These are phyloP conservation scores for Acromyrmex echinatior DNA, from an alignment of 1,140 invertebrate genomes.

Conservation along the genomic window DNA sequence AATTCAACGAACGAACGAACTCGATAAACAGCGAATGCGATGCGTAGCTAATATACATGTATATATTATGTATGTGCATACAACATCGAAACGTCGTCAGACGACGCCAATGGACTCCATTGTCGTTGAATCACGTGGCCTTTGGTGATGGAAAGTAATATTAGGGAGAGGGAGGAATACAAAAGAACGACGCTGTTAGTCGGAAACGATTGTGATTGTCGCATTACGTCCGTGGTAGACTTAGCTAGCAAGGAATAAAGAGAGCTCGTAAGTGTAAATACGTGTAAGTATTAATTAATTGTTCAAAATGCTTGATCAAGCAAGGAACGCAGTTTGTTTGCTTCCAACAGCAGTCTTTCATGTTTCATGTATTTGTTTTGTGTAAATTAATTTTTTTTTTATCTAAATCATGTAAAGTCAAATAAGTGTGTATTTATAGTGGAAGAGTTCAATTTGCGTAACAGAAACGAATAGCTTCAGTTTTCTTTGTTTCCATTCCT, in stretches of 20 bases:
- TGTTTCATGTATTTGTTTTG: too few relatives aligned
- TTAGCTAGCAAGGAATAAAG: background rate
- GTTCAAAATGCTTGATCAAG: background rate
- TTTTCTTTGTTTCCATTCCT: too few relatives aligned
- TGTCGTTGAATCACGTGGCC: slow-evolving; percentile 28
- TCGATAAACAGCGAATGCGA: background rate
- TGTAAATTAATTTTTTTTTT: too few relatives aligned
- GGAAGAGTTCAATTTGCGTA: too few relatives aligned
- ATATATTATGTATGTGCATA: too few relatives aligned
- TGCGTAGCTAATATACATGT: too few relatives aligned
- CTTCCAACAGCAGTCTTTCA: background rate
- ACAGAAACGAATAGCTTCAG: too few relatives aligned
- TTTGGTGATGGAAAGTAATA: background rate
- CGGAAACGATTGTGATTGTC: too few relatives aligned
- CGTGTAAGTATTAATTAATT: background rate
- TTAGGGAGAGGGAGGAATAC: background rate
- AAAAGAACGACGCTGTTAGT: slow-evolving; percentile 18
- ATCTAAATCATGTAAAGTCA: too few relatives aligned
- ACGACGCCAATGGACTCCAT: background rate
- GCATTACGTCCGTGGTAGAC: background rate
- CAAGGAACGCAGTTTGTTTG: background rate
- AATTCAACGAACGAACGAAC: background rate
- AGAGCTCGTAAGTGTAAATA: slow-evolving; percentile 1
- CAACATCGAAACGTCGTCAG: too few relatives aligned
- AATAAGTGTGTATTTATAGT: too few relatives aligned